phyloP scores from a whole-genome alignment of 2,797 vertebrate species.

The Sebastes ruberrimus region DNA sequence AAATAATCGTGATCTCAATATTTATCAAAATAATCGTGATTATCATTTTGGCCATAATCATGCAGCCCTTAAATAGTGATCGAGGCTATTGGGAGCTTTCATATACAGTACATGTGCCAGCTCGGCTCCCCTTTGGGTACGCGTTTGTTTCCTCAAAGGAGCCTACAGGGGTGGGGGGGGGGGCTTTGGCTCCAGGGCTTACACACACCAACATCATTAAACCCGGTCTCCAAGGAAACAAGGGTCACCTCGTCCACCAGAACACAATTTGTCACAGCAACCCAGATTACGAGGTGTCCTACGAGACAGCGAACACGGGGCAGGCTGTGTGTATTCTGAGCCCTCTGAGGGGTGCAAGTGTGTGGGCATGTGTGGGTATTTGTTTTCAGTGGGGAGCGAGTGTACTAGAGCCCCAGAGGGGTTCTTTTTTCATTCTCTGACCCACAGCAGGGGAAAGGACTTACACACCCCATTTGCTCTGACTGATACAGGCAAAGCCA shows the following conservation, averaged over 20 bases:
- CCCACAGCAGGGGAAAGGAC: constrained; percentile 27
- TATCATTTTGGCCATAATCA: no score
- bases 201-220: constrained; percentile 62
- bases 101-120: not conserved
- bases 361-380: constrained; percentile 28
- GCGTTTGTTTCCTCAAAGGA: constrained; percentile 26
- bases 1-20: no score
- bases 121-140: not conserved
- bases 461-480: constrained; percentile 42
- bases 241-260: constrained; percentile 52
- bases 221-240: constrained; percentile 59
- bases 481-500: constrained; percentile 30
- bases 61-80: no score
- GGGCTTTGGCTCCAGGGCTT: constrained; percentile 11
- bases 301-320: constrained; percentile 29
- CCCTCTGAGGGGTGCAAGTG: constrained; percentile 18
- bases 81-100: constrained; percentile 17
- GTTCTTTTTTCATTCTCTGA: constrained; percentile 49
- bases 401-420: constrained; percentile 13
- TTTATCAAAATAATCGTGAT: no score
- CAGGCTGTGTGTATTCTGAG: constrained; percentile 26
- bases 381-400: constrained; percentile 12
- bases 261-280: constrained; percentile 68
- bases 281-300: constrained; percentile 63
- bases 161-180: not conserved